Conservation (phyloP, 2,888 invertebrate genomes). For the Brenthis daphne region DNA sequence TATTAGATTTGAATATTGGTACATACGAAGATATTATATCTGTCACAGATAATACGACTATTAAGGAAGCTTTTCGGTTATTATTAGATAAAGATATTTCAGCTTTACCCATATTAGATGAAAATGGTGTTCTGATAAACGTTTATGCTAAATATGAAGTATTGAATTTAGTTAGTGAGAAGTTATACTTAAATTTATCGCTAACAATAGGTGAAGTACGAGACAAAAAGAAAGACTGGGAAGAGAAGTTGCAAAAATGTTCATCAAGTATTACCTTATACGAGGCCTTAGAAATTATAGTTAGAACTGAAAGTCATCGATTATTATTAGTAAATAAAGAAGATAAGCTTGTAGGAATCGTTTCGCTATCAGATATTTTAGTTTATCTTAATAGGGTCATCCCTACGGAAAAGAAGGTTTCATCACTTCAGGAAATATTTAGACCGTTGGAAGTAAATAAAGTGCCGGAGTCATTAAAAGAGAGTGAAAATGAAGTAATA, state of each 20-base stretch:
- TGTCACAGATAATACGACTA: constrained; percentile 66
- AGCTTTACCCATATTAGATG: constrained; percentile 73
- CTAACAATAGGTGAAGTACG: constrained; percentile 92
- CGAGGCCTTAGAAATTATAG: constrained; percentile 94
- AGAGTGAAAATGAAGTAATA: constrained; percentile 72
- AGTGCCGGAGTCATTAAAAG: constrained; percentile 70
- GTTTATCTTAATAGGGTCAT: constrained; percentile 79
- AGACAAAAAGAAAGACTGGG: constrained; percentile 94
- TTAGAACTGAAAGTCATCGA: constrained; percentile 91
- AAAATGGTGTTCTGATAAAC: constrained; percentile 67
- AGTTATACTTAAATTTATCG: constrained; percentile 95
- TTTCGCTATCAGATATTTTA: constrained; percentile 77
- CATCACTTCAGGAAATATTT: constrained; percentile 77
- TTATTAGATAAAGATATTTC: constrained; percentile 75
- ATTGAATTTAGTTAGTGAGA: constrained; percentile 93
- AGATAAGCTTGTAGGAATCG: constrained; percentile 74
- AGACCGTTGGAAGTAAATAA: constrained; percentile 75
- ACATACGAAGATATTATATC: constrained; percentile 72
- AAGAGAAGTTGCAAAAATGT: constrained; percentile 95
- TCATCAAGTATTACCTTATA: constrained; percentile 91
- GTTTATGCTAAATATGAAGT: constrained; percentile 80
- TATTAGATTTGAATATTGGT: constrained; percentile 73
- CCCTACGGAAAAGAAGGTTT: constrained; percentile 75
- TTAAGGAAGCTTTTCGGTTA: constrained; percentile 72
- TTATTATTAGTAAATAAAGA: constrained; percentile 78